These are phyloP conservation scores for Nematolebias whitei DNA, from an alignment of 2,113 vertebrate species.

Conservation along the genomic window DNA sequence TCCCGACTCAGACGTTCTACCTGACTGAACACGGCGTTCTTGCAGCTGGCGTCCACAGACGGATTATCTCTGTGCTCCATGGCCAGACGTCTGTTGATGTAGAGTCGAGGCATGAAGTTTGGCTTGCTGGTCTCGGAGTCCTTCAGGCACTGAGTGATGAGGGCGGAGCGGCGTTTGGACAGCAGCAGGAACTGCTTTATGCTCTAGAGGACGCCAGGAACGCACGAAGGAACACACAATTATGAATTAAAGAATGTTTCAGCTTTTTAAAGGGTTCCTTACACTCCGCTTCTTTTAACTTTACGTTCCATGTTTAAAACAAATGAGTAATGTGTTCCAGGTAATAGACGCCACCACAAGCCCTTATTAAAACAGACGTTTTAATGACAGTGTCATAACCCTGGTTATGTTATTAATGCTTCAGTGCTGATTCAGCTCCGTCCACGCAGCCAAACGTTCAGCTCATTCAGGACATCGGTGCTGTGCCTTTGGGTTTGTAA, in stretches of 20 bases:
- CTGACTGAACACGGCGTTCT: conserved; percentile 94
- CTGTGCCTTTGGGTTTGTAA: too few relatives aligned
- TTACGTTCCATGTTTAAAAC: too few relatives aligned
- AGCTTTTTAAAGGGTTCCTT: too few relatives aligned
- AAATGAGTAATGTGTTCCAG: too few relatives aligned
- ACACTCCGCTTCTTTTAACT: too few relatives aligned
- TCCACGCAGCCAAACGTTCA: too few relatives aligned
- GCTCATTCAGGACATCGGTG: too few relatives aligned
- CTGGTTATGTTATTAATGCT: too few relatives aligned
- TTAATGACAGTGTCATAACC: too few relatives aligned
- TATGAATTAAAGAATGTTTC: background rate
- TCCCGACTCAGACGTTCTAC: conserved; percentile 60
- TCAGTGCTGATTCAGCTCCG: too few relatives aligned
- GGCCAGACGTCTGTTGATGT: conserved; percentile 95
- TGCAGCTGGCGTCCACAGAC: conserved; percentile 87
- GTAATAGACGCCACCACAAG: too few relatives aligned
- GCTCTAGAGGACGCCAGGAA: conserved; percentile 82
- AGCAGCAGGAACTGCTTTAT: conserved; percentile 96
- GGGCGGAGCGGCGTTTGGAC: conserved; percentile 90
- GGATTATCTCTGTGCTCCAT: conserved; percentile 98
- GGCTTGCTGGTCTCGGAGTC: conserved; percentile 97
- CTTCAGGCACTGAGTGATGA: conserved; percentile 94
- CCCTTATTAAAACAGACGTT: too few relatives aligned
- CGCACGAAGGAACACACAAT: conserved; percentile 1
- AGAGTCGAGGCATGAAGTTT: conserved; percentile 96